phyloP scores from a whole-genome alignment of 1,140 invertebrate species.

The Wiebesia pumilae region DNA sequence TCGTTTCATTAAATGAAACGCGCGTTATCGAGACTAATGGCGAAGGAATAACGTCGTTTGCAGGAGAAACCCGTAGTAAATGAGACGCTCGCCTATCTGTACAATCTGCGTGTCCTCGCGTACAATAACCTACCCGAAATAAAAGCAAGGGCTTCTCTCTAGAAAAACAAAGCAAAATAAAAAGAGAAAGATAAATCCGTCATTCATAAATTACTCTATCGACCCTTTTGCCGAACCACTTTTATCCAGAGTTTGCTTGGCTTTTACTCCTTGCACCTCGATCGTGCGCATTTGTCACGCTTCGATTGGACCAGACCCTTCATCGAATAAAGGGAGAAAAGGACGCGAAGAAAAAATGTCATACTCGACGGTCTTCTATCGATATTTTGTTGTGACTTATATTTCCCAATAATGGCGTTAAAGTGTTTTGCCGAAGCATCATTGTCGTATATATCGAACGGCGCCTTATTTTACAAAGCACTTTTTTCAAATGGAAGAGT shows the following conservation, averaged over 20 bases:
- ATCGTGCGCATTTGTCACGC: slow-evolving; percentile 45
- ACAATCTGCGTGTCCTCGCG: no score
- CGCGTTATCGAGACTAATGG: no score
- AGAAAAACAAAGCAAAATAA: slow-evolving; percentile 17
- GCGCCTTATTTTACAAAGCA: slow-evolving; percentile 26
- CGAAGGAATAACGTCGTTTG: no score
- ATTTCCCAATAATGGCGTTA: slow-evolving; percentile 50
- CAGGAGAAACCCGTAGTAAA: no score
- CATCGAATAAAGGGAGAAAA: neutral
- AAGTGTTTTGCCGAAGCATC: slow-evolving; percentile 38
- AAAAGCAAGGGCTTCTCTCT: neutral
- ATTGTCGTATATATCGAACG: slow-evolving; percentile 27
- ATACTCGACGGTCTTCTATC: slow-evolving; percentile 32
- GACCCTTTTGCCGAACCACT: slow-evolving; percentile 8
- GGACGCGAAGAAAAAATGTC: slow-evolving; percentile 30
- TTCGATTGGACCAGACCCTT: slow-evolving; percentile 37
- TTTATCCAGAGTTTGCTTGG: slow-evolving; percentile 24
- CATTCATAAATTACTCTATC: slow-evolving; percentile 42
- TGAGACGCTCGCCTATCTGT: no score
- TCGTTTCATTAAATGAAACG: no score
- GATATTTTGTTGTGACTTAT: slow-evolving; percentile 54
- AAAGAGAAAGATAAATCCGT: neutral
- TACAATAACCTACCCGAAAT: neutral
- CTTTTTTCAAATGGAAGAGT: slow-evolving; percentile 4
- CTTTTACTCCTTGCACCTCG: slow-evolving; percentile 31